phyloP scores from a whole-genome alignment of 2,797 vertebrate genomes.

The Anabacerthia variegaticeps region DNA sequence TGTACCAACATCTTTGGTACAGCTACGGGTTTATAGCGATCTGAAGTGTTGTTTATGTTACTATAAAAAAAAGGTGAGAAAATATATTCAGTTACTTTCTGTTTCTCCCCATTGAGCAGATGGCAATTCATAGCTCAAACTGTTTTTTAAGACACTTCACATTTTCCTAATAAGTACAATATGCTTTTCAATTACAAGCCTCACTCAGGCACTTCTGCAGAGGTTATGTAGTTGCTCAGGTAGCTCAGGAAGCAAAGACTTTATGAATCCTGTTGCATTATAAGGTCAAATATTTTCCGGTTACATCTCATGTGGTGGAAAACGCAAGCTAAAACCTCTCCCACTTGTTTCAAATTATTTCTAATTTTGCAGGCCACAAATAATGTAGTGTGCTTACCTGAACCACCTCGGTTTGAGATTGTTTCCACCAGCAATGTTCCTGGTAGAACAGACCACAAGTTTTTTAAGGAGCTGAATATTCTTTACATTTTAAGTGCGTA shows the following conservation, averaged over 20 bases:
- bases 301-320: constrained; percentile 6
- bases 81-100: constrained; percentile 79
- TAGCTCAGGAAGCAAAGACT: constrained; percentile 58
- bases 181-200: constrained; percentile 73
- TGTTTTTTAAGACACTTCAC: constrained; percentile 78
- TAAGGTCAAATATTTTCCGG: constrained; percentile 12
- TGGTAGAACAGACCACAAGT: constrained; percentile 45
- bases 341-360: constrained; percentile 60
- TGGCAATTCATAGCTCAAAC: constrained; percentile 78
- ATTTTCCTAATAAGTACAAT: constrained; percentile 81
- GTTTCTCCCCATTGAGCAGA: constrained; percentile 74
- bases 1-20: constrained; percentile 49
- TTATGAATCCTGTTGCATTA: constrained; percentile 41
- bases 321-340: constrained; percentile 43
- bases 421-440: constrained; percentile 39
- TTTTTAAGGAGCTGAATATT: constrained; percentile 68
- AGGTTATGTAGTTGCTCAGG: constrained; percentile 52
- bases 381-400: neutral
- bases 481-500: constrained; percentile 46
- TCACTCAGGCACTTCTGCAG: constrained; percentile 59
- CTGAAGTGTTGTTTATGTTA: constrained; percentile 78
- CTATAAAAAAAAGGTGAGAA: constrained; percentile 79
- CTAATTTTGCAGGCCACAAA: constrained; percentile 17
- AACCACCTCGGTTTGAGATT: neutral
- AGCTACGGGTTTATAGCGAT: constrained; percentile 70